Evolutionary conservation across 2,797 vertebrate genomes (phyloP).

Genomic region (Sebastes itinus): DNA sequence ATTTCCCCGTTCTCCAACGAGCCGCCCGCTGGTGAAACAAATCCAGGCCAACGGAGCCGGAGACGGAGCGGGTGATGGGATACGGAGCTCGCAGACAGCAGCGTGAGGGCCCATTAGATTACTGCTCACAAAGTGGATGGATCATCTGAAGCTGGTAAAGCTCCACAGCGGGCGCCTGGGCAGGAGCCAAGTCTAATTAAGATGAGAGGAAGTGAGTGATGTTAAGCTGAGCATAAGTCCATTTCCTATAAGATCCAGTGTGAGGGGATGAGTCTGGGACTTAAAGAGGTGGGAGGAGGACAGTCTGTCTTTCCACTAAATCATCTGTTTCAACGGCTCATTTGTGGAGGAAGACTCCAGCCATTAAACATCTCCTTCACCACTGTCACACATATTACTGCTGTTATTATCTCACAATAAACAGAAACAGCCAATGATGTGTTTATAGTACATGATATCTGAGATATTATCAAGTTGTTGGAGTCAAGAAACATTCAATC

Average conservation of each 20-base stretch:
- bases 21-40: constrained; percentile 7
- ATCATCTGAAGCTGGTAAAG: constrained; percentile 55
- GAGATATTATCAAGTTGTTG: not conserved
- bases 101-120: constrained; percentile 59
- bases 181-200: constrained; percentile 72
- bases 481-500: not conserved
- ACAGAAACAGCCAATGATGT: not conserved
- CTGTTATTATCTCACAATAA: not conserved
- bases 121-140: constrained; percentile 52
- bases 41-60: not conserved
- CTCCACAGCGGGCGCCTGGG: constrained; percentile 29
- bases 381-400: not conserved
- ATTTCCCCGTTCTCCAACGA: not conserved
- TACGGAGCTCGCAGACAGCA: constrained; percentile 22
- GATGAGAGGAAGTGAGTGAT: constrained; percentile 70
- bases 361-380: not conserved
- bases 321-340: not conserved
- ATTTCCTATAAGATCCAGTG: constrained; percentile 27
- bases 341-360: not conserved
- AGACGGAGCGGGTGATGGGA: not conserved
- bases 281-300: constrained; percentile 1
- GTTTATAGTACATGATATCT: not conserved
- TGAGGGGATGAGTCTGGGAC: constrained; percentile 47
- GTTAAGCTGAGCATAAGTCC: constrained; percentile 61
- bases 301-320: constrained; percentile 15